Evolutionary conservation across 2,888 invertebrate species (phyloP).

Genomic region (Mythimna loreyi): DNA sequence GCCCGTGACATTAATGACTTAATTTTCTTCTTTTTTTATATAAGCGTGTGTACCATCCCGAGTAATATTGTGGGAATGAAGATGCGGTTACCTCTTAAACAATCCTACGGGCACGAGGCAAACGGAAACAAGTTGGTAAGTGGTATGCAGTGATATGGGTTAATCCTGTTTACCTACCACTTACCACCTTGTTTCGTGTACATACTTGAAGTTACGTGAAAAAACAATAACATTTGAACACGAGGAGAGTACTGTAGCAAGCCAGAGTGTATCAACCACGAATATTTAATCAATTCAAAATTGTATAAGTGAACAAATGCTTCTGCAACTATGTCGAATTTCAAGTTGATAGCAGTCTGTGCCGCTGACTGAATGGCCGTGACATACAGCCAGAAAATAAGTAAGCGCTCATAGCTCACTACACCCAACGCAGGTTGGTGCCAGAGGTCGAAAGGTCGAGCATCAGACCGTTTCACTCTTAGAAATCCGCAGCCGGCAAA

Average conservation of each 20-base stretch:
- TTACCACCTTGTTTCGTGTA: background rate
- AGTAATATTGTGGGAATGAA: too few species aligned
- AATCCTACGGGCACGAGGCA: too few species aligned
- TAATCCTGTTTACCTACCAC: too few species aligned
- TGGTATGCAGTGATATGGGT: too few species aligned
- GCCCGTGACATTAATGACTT: too few species aligned
- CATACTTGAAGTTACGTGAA: too few species aligned
- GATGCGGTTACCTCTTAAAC: too few species aligned
- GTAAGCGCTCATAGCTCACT: conserved; percentile 18
- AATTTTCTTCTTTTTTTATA: too few species aligned
- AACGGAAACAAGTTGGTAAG: too few species aligned
- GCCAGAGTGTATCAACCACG: background rate
- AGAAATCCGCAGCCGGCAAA: conserved; percentile 2
- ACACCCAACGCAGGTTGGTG: conserved; percentile 4
- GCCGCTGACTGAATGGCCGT: conserved; percentile 17
- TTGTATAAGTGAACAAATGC: background rate
- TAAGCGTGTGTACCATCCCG: too few species aligned
- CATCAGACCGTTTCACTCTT: conserved; percentile 10
- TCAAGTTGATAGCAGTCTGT: conserved; percentile 1
- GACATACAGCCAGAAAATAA: conserved; percentile 26
- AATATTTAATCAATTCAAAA: background rate
- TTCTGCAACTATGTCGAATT: conserved; percentile 34
- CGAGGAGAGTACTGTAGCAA: background rate
- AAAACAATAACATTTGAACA: background rate
- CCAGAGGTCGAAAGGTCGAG: conserved; percentile 22